Conservation (phyloP, 2,113 vertebrate species). For the Glaucidium brasilianum region DNA sequence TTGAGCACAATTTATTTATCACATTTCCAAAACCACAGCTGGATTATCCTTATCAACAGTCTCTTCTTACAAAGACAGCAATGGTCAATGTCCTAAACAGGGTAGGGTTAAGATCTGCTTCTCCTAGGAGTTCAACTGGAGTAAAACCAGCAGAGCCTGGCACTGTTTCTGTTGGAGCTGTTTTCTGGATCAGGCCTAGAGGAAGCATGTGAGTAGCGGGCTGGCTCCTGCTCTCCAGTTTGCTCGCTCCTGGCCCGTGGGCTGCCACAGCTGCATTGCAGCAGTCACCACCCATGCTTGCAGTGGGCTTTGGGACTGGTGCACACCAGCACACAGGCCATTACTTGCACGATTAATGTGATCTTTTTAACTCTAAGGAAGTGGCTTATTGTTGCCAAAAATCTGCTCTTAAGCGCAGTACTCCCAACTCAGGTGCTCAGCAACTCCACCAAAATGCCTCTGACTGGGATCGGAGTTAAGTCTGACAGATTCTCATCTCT, state of each 20-base stretch:
- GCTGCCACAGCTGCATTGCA: background rate
- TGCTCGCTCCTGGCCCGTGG: background rate
- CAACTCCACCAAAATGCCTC: background rate
- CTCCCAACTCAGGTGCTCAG: background rate
- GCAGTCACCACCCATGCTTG: background rate
- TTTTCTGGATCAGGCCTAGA: background rate
- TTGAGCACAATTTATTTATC: background rate
- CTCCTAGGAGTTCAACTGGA: background rate
- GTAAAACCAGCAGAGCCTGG: background rate
- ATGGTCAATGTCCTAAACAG: background rate
- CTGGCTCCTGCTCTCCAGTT: background rate
- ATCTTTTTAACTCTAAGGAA: background rate
- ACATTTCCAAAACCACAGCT: background rate
- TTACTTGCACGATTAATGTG: background rate
- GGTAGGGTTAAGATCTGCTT: background rate
- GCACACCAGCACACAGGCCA: background rate
- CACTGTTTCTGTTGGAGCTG: background rate
- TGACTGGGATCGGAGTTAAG: background rate
- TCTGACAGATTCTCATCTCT: background rate
- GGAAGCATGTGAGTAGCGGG: background rate
- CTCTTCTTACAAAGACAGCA: background rate
- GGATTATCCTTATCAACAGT: background rate
- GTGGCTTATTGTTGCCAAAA: background rate
- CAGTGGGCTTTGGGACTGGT: background rate
- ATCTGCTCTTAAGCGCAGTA: background rate